Evolutionary conservation across 2,113 vertebrate species (phyloP), one percentile per base, ranked within the genome.

Genomic region (Apus apus): DNA sequence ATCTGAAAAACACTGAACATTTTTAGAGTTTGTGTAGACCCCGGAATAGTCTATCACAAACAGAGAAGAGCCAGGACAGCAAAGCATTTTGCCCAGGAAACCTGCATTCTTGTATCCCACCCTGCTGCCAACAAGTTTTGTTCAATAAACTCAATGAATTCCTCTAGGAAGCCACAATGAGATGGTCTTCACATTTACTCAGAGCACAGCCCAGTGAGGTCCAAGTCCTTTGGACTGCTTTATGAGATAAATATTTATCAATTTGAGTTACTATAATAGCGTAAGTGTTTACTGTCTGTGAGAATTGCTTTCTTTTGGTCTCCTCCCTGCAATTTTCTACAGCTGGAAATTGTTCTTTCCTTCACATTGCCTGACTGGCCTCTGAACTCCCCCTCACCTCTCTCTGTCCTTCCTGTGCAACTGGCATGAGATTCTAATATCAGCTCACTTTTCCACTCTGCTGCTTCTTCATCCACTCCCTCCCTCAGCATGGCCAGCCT

Each of bases 301-400:
- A 85, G 57, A 96, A 97, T 94, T 93, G 76, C 79, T 96, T 96
- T 88, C 88, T 90, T 96, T 94, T 68, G 70, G 73, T 89, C 93
- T 94, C 83, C 92, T 90, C 91, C 91, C 93, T 94, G 32, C 29
- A 85, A 62, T 94, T 96, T 93, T 95, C 90, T 94, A 77, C 94
- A 95, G 86, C 76, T 96, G 95, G 92, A 96, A 95, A 76, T 62
- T 80, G 53, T 80, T 84, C 93, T 92, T 96, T 94, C 83, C 91
- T 92, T 95, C 89, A 87, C 74, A 38, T 58, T 82, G 80, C 93
- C 84, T 82, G 80, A 76, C 45, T 94, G 86, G 66, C 77, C 86
- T 89, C 79, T 95, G 94, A 96, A 95, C 88, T 93, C 79, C 9
- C 27, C 11, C 54, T 97, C 85, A 94, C 88, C 90, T 94, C 92